A percentile compares a stretch with the other conserved stretches of the same genome.
Evolutionary conservation across 1,140 invertebrate genomes (phyloP).

Genomic region (Megalopta genalis): DNA sequence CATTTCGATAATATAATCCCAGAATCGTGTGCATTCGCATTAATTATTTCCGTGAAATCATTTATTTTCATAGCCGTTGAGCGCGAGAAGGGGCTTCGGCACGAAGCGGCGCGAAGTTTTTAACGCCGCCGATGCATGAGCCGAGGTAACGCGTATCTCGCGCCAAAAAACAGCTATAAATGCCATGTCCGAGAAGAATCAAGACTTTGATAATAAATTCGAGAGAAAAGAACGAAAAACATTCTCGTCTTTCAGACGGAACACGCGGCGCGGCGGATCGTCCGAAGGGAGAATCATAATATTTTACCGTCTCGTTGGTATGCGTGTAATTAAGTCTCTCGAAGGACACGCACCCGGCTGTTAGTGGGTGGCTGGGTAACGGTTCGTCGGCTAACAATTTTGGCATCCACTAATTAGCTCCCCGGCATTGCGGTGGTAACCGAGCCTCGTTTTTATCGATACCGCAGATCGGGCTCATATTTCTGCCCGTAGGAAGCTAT

Average conservation of each 20-base stretch:
- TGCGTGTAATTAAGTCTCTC: constrained; percentile 20
- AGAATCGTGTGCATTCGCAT: no score
- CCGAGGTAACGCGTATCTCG: no score
- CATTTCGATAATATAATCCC: no score
- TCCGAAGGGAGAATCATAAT: constrained; percentile 12
- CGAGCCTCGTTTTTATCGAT: constrained; percentile 53
- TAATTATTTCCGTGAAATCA: no score
- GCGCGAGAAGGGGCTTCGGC: no score
- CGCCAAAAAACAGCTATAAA: background rate
- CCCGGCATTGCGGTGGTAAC: constrained; percentile 16
- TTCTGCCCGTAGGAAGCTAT: constrained; percentile 56
- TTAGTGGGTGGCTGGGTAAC: constrained; percentile 14
- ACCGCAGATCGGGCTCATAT: constrained; percentile 48
- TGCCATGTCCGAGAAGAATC: background rate
- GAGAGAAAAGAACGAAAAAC: background rate
- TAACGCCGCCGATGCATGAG: no score
- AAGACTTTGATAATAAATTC: background rate
- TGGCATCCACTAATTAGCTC: constrained; percentile 43
- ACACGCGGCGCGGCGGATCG: background rate
- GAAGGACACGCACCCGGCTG: background rate
- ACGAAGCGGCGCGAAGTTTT: no score
- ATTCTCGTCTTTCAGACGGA: background rate
- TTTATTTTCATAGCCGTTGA: no score
- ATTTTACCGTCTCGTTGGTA: constrained; percentile 14
- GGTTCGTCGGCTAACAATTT: constrained; percentile 42